Base-by-base conservation (phyloP, 1,140 invertebrate species). In the Acromyrmex charruanus region DNA sequence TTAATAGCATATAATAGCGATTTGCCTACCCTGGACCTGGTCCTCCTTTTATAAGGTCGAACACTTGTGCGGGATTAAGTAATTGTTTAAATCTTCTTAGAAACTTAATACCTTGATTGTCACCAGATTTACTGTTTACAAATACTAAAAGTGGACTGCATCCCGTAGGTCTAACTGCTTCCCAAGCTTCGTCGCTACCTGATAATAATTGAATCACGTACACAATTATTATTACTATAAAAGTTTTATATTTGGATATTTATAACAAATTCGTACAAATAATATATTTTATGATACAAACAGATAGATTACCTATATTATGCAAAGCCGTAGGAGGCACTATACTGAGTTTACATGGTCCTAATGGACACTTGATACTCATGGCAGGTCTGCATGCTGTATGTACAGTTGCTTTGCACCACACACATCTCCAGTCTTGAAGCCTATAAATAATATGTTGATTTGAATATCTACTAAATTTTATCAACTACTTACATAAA, bases 61-160 rank as follows among this genome's bases (percentile, higher is more conserved):
- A 99, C 58, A 99, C 99, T 96, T 99, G 99, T 84, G 98, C 98
- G 14, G 99, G 99, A 96, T 99, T 99, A 51, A 99, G 96, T 66
- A 99, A 96, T 94, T 99, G 99, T 94, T 99, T 99, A 95, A 99
- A 99, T 85, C 99, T 97, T 84, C 98, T 96, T 61, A 99, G 96
- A 96, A 99, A 99, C 95, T 99, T 99, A n/a, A 99, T 97, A 86
- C 98, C 99, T 96, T 99, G 98, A 96, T 99, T 99, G 96, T 99
- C 99, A 90, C 99, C 99, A 84, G 98, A 99, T 96, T 99, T 99
- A 68, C 99, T 99, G 96, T 99, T 99, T 88, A 99, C 98, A 94
- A 99, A 99, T 61, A 99, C 99, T 81, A 99, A 96, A 66, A 99
- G 96, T 51, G 99, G 99, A 85, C 97, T 98, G 86, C 97, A 98